Evolutionary conservation across 53 echinoderm and acorn worm genomes (phyloP), one percentile per base, ranked within the genome.

Genomic region (Holothuria scabra): DNA sequence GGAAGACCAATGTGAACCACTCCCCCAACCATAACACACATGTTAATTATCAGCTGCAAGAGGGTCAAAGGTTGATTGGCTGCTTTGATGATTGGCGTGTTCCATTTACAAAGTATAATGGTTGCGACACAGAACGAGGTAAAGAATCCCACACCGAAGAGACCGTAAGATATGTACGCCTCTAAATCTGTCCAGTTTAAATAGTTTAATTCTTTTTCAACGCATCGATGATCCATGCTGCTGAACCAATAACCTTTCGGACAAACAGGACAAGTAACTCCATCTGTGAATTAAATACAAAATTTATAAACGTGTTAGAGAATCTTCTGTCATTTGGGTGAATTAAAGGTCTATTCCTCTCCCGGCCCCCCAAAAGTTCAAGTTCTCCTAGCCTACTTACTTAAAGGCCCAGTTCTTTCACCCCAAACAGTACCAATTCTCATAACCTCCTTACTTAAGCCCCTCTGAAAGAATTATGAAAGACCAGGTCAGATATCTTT

Each of bases 71-170:
- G 90, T 32, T 89, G 41, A 76, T 95, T 95, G 58, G 95, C 82
- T 56, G 95, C 95, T 82, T 92, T 92, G 41, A 95, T 92, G 65
- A 95, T 83, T 3, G 95, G 95, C 24, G 86, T 78, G 7, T 88
- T 88, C 32, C 81, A 84, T 11, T 89, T 84, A 65, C 66, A 59
- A 57, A 85, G 66, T 88, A 95, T 85, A 60, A 92, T 74, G 31
- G 56, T 69, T 28, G 90, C 35, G 19, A 88, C 66, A n/a, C 81
- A n/a, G 64, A 89, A 16, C 18, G 52, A 52, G 52, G 52, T 52
- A 52, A 52, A 1, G 18, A 52, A 18, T 52, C 52, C 52, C 14
- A 52, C 1, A 16, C 52, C 52, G 8, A 52, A 52, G 16, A 52
- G 18, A 52, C 72, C 72, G 4, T 72, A 72, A 4, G 46, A 72